Conservation (phyloP, 2,888 invertebrate species). For the Celastrina argiolus region DNA sequence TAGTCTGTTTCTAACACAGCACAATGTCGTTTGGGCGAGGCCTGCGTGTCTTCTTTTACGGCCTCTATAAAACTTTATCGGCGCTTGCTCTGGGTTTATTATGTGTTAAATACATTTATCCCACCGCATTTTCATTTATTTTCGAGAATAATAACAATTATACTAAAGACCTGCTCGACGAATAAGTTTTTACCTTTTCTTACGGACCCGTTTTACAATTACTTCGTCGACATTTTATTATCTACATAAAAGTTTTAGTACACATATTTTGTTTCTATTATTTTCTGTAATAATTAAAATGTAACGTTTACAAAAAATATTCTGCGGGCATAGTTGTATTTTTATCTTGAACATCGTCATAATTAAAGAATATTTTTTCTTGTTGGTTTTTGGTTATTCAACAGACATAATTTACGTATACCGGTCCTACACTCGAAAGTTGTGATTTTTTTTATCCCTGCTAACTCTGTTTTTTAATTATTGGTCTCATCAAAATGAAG, state of each 20-base stretch:
- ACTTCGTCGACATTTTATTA: not conserved
- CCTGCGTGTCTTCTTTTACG: constrained; percentile 44
- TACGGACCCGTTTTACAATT: not conserved
- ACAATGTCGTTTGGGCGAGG: constrained; percentile 39
- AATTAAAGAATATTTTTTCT: no score
- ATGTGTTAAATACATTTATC: constrained; percentile 46
- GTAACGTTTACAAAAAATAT: not conserved
- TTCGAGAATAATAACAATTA: constrained; percentile 18
- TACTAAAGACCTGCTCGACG: constrained; percentile 10
- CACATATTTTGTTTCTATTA: not conserved
- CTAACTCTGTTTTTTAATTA: no score
- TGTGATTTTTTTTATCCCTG: no score
- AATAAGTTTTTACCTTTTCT: constrained; percentile 7
- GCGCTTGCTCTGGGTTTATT: constrained; percentile 45
- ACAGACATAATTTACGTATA: no score
- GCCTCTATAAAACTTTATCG: constrained; percentile 48
- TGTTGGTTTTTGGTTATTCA: no score
- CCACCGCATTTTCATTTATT: constrained; percentile 23
- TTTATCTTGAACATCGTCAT: not conserved
- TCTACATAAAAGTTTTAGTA: constrained; percentile 5
- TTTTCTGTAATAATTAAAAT: not conserved
- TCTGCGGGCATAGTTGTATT: not conserved
- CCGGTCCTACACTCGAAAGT: no score
- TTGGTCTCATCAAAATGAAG: no score
- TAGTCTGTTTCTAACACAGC: constrained; percentile 34